Evolutionary conservation across 2,888 invertebrate species (phyloP).

Genomic region (Cryptus viduatorius): DNA sequence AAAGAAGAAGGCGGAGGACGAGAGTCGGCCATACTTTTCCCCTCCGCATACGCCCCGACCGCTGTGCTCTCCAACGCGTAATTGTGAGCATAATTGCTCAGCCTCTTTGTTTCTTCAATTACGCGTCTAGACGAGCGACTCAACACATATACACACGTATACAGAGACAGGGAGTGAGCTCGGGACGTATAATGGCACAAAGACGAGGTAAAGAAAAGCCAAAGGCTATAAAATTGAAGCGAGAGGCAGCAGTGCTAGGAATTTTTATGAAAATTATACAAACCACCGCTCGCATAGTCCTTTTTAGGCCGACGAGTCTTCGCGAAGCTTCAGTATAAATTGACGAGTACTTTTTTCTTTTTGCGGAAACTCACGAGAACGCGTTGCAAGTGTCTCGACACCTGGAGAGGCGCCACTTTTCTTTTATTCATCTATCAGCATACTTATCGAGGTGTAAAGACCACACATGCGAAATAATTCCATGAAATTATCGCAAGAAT

Average conservation of each 20-base stretch:
- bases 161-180: conserved; percentile 31
- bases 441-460: background rate
- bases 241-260: conserved; percentile 70
- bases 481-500: conserved; percentile 26
- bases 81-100: conserved; percentile 82
- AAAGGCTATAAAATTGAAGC: conserved; percentile 44
- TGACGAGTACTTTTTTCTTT: conserved; percentile 31
- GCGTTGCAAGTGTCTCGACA: conserved; percentile 26
- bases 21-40: conserved; percentile 76
- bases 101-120: conserved; percentile 84
- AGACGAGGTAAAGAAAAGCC: conserved; percentile 49
- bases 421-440: conserved; percentile 8
- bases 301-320: conserved; percentile 54
- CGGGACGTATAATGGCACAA: conserved; percentile 27
- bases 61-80: conserved; percentile 71
- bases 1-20: conserved; percentile 59
- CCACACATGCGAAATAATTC: background rate
- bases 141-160: conserved; percentile 28
- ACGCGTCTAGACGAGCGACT: conserved; percentile 78
- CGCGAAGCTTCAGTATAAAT: conserved; percentile 51
- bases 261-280: conserved; percentile 80
- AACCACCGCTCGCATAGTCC: conserved; percentile 62
- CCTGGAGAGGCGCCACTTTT: conserved; percentile 49
- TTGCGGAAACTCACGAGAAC: conserved; percentile 52
- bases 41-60: conserved; percentile 66